Evolutionary conservation across 92 coral and sea anemone genomes (phyloP), one percentile per base, ranked within the genome.

Genomic region (Umimayanthus kanabou): DNA sequence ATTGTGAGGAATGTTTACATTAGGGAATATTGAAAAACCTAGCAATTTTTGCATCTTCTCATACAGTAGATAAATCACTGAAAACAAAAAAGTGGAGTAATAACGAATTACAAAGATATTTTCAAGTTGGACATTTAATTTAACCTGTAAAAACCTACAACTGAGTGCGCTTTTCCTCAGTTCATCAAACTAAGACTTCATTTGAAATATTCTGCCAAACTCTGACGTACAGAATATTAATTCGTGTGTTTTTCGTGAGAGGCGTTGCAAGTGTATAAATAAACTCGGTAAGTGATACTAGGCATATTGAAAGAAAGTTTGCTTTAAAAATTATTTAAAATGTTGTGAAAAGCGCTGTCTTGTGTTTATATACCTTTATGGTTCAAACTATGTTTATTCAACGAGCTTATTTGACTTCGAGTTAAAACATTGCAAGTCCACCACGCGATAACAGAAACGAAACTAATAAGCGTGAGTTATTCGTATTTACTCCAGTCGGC

Each of bases 181-280:
- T 61, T 47, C 11, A 57, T 57, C 20, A 14, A 61, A 61, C 22
- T 25, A 61, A 61, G 20, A 61, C 25, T 16, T 61, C 26, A 61
- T 2, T 20, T 61, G n/a, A 18, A 55, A 20, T 9, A 4, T 61
- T 6, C 81, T 58, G 84, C 71, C 84, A 53, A 57, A 80, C 14
- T 33, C 58, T 79, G 69, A 30, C 2, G 64, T 75, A 22, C 2
- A 20, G 42, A 80, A 80, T 57, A 80, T 9, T 79, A 79, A 79
- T 43, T 70, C 79, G 87, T 83, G 40, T 83, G 77, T 83, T 70
- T 83, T 83, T 25, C 37, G 58, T 66, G 86, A 82, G 86, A 82
- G 77, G 23, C 20, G 37, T 70, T 23, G 40, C 87, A 83, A 70
- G 28, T 83, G 87, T 83, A n/a, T 40, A 70, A 71, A 83, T 77